Percentiles rank a stretch among this genome's conserved stretches.
phyloP scores from a whole-genome alignment of 2,888 invertebrate species.

The Idaea aversata region DNA sequence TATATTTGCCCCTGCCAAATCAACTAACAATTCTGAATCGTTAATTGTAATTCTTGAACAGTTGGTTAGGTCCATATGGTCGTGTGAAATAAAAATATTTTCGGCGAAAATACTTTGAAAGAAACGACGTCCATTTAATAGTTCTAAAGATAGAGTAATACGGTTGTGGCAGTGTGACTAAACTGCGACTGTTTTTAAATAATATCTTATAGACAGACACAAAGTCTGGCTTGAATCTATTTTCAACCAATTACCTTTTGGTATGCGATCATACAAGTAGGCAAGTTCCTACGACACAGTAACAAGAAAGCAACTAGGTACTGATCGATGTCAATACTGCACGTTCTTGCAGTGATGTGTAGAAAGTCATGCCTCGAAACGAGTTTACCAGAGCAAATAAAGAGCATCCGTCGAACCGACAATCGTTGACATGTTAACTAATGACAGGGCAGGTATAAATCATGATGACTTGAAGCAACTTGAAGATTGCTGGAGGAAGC shows the following conservation, averaged over 20 bases:
- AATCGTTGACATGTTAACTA: constrained; percentile 69
- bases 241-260: neutral
- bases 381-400: constrained; percentile 60
- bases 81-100: neutral
- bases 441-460: constrained; percentile 76
- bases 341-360: constrained; percentile 27
- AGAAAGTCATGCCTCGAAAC: constrained; percentile 42
- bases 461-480: constrained; percentile 61
- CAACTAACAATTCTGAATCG: neutral
- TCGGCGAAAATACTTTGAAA: neutral
- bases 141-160: neutral
- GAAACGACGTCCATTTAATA: neutral
- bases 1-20: neutral
- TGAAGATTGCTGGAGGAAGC: constrained; percentile 70
- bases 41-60: neutral
- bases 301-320: neutral
- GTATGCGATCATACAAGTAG: neutral
- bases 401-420: constrained; percentile 61
- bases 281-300: neutral
- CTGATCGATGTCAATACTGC: constrained; percentile 2
- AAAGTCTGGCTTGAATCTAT: neutral
- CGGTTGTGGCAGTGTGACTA: neutral
- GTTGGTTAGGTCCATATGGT: neutral
- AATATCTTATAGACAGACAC: neutral
- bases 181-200: neutral